Evolutionary conservation across 2,888 invertebrate species (phyloP).

Genomic region (Mylabris sibirica): DNA sequence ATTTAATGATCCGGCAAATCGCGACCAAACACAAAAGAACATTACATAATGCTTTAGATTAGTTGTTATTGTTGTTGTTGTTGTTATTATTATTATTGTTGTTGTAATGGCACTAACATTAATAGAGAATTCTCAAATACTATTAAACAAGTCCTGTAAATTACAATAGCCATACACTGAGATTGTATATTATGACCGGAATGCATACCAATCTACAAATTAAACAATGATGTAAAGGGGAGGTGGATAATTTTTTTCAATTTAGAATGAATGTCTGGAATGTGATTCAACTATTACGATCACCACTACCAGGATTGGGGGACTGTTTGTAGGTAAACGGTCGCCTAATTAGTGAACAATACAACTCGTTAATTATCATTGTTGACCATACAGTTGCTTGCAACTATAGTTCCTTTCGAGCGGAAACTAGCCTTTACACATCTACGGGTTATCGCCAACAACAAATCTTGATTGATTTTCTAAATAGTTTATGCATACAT

Average conservation of each 20-base stretch:
- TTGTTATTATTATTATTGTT: neutral
- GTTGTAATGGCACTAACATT: neutral
- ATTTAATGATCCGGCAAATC: constrained; percentile 52
- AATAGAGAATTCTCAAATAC: constrained; percentile 2
- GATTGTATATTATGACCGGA: neutral
- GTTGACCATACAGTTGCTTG: constrained; percentile 26
- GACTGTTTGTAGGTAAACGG: constrained; percentile 31
- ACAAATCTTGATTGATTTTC: neutral
- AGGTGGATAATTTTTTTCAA: neutral
- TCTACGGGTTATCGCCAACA: neutral
- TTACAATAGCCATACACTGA: neutral
- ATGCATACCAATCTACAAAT: constrained; percentile 2
- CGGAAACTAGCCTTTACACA: constrained; percentile 10
- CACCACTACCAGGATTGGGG: neutral
- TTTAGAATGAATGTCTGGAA: neutral
- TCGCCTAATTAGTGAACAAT: constrained; percentile 34
- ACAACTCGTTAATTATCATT: constrained; percentile 31
- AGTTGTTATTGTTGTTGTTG: neutral
- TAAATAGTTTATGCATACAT: neutral
- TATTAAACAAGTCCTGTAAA: neutral
- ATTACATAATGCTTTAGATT: constrained; percentile 24
- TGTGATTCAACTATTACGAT: neutral
- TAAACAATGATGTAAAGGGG: constrained; percentile 3
- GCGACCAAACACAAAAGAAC: constrained; percentile 49
- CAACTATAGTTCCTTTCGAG: neutral